Evolutionary conservation across 2,113 vertebrate species (phyloP), one percentile per base, ranked within the genome.

Genomic region (Melanocharis versteri): DNA sequence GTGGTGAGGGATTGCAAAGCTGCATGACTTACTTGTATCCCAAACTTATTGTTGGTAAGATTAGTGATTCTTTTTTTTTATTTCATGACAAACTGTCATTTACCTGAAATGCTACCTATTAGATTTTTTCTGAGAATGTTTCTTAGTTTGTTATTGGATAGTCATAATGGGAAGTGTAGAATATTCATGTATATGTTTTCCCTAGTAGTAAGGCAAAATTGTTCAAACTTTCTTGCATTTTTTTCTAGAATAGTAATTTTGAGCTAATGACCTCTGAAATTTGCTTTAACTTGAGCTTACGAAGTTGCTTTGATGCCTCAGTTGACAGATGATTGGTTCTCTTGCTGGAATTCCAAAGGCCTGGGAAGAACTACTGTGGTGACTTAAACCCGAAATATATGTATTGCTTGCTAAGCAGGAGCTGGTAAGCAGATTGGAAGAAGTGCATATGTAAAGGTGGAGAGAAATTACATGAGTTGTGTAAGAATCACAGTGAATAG

Each of bases 241-340:
- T 48, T 85, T 78, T 87, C 39, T 78, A 58, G n/a, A 82, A 33
- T 24, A 78, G 9, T 45, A n/a, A 53, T 75, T 93, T 72, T 87
- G 45, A 91, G 28, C 35, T 60, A 47, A 30, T 69, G 75, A 80
- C 88, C 90, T 86, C 64, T 92, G 90, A 90, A 79, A 88, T 86
- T 83, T 90, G 17, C 75, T 93, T 93, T 90, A 53, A 54, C 31
- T 42, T 72, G 45, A 69, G 17, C 4, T 80, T 65, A 60, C 10
- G 6, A 77, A 80, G 10, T 73, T 89, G 42, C 62, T 86, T 73
- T 69, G 56, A 50, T 75, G 11, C 42, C 50, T 91, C 35, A 73
- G 3, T 27, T 81, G 58, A 17, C 30, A 77, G 57, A 61, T 20
- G 20, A 83, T 6, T n/a, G 37, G 12, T 89, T 80, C 53, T 42